phyloP scores from a whole-genome alignment of 2,888 invertebrate genomes.

The Micoletzkya japonica region DNA sequence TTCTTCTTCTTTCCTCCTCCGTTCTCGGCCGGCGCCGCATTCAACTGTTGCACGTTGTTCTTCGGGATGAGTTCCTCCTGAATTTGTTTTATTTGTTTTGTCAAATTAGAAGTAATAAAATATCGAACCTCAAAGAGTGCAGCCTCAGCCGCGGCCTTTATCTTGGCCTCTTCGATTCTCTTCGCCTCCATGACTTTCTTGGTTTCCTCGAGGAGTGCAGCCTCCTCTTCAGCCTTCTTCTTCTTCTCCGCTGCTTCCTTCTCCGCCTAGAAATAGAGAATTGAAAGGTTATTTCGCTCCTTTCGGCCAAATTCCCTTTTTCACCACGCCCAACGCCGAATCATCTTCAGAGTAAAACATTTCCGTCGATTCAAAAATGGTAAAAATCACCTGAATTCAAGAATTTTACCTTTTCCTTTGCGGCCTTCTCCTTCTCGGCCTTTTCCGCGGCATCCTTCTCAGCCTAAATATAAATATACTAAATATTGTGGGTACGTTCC shows the following conservation, averaged over 20 bases:
- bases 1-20: constrained; percentile 29
- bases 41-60: constrained; percentile 14
- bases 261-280: constrained; percentile 1
- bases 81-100: background rate
- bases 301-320: too few species aligned
- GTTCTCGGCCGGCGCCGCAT: constrained; percentile 20
- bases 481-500: background rate
- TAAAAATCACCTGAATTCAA: too few species aligned
- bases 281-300: background rate
- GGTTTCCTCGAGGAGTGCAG: background rate
- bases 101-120: background rate
- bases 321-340: background rate
- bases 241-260: constrained; percentile 27
- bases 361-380: background rate
- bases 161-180: background rate
- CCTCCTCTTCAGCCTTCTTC: constrained; percentile 11
- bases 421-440: constrained; percentile 34
- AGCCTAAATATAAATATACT: background rate
- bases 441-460: constrained; percentile 29
- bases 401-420: constrained; percentile 31
- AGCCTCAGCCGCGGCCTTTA: constrained; percentile 24
- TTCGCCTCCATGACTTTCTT: background rate
- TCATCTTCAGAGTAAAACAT: background rate
- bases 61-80: constrained; percentile 6
- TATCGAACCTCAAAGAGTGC: background rate